Conservation (phyloP, 1,140 invertebrate species). For the Batillaria attramentaria region DNA sequence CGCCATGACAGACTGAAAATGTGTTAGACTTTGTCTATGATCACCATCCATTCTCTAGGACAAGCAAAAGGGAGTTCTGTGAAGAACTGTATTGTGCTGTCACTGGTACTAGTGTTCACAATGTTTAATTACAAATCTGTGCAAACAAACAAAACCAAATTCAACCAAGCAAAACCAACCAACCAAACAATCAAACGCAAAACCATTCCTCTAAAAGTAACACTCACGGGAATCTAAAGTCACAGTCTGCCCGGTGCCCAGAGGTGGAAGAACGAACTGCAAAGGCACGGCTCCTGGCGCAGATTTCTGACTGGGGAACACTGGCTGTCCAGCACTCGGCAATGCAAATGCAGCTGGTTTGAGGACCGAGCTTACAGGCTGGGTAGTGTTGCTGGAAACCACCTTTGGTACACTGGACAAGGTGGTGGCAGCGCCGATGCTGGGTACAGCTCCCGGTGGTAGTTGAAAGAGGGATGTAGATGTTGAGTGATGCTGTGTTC, state of each 20-base stretch:
- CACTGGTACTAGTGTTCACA: no score
- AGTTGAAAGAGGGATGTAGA: constrained; percentile 45
- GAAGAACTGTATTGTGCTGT: no score
- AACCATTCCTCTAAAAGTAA: no score
- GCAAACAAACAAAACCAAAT: no score
- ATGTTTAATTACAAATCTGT: no score
- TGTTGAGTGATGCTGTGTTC: constrained; percentile 26
- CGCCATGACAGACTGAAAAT: no score
- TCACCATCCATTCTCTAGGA: no score
- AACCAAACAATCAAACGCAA: no score
- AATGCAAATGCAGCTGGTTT: constrained; percentile 19
- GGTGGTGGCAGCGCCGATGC: constrained; percentile 10
- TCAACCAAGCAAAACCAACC: no score
- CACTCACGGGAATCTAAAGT: constrained; percentile 20
- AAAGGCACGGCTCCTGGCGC: neutral
- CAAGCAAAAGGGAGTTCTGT: no score
- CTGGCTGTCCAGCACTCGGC: constrained; percentile 5
- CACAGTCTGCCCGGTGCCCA: neutral
- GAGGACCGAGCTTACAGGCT: constrained; percentile 9
- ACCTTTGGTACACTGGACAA: constrained; percentile 11
- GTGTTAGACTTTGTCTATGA: no score
- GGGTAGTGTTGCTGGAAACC: constrained; percentile 3
- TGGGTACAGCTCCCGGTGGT: constrained; percentile 38
- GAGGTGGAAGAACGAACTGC: constrained; percentile 14
- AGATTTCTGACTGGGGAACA: no score